Evolutionary conservation across 2,797 vertebrate species (phyloP), one percentile per base, ranked within the genome.

Genomic region (Sebastolobus altivelis): DNA sequence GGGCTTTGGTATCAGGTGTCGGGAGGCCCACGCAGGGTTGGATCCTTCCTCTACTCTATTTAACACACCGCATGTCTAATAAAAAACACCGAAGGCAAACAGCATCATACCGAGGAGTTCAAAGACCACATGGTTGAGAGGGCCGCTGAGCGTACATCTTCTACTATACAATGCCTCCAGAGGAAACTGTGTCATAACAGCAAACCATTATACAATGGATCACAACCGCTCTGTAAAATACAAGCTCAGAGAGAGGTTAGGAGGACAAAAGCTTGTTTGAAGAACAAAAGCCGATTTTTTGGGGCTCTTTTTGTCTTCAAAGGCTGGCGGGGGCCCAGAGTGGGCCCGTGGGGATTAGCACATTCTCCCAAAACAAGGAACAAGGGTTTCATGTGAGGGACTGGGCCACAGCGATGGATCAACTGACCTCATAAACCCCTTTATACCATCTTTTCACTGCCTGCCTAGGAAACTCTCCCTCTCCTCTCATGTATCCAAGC

Each of bases 291-390:
- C 72, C 1, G 55, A 58, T 83, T 86, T 89, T 88, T 84, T 40
- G 9, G 9, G 59, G 65, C 65, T 80, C 46, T 88, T 87, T 82
- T 83, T 81, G 78, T 85, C 80, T 91, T 92, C 88, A 87, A 89
- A 87, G 85, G 46, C 61, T 86, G 87, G 83, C 80, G 38, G 62
- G 35, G 79, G 60, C 78, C 75, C 80, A 88, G 72, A 81, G 80
- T 49, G 88, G 81, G 70, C 81, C 84, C 79, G 62, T n/a, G 59
- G 89, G 91, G 90, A 93, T 94, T 94, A 92, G 70, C 83, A 87
- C 86, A 90, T 93, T 93, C 88, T 89, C 77, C 84, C 77, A 89
- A 52, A 92, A 90, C 91, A 88, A 87, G 92, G 89, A 92, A 91
- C 84, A 89, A 91, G 86, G 77, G 62, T 81, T 90, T 90, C 81